Evolutionary conservation across 2,797 vertebrate genomes (phyloP).

Genomic region (Gastrophryne carolinensis): DNA sequence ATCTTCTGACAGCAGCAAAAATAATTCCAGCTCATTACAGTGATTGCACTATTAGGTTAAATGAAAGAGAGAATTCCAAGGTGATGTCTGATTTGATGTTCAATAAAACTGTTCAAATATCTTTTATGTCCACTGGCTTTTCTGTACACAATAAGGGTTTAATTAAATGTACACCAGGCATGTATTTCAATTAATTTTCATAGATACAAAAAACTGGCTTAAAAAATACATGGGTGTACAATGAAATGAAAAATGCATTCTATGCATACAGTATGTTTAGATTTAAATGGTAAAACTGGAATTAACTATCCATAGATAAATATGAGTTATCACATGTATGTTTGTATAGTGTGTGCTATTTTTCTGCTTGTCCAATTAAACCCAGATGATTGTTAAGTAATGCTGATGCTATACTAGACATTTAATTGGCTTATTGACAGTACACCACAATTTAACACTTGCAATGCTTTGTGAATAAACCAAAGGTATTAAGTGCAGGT

Average conservation of each 20-base stretch:
- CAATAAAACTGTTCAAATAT: slow-evolving; percentile 58
- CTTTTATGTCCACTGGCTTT: slow-evolving; percentile 3
- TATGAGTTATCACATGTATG: background rate
- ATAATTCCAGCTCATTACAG: slow-evolving; percentile 65
- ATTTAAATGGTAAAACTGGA: background rate
- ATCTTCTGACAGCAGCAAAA: slow-evolving; percentile 89
- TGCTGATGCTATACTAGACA: too few species aligned
- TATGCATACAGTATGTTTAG: background rate
- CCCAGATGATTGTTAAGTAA: background rate
- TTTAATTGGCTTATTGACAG: too few species aligned
- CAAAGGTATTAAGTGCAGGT: too few species aligned
- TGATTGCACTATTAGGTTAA: slow-evolving; percentile 56
- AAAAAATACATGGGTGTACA: background rate
- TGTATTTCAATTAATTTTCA: slow-evolving; percentile 9
- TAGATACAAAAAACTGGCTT: background rate
- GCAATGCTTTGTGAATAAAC: too few species aligned
- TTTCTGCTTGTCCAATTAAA: background rate
- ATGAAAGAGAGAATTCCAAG: slow-evolving; percentile 52
- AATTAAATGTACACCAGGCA: slow-evolving; percentile 5
- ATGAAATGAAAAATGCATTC: background rate
- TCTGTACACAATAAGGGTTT: slow-evolving; percentile 7
- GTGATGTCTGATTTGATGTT: slow-evolving; percentile 57
- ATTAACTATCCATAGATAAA: background rate
- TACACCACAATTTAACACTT: too few species aligned
- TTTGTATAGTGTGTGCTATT: background rate